Evolutionary conservation across 1,140 invertebrate genomes (phyloP).

Genomic region (Hylaeus volcanicus): DNA sequence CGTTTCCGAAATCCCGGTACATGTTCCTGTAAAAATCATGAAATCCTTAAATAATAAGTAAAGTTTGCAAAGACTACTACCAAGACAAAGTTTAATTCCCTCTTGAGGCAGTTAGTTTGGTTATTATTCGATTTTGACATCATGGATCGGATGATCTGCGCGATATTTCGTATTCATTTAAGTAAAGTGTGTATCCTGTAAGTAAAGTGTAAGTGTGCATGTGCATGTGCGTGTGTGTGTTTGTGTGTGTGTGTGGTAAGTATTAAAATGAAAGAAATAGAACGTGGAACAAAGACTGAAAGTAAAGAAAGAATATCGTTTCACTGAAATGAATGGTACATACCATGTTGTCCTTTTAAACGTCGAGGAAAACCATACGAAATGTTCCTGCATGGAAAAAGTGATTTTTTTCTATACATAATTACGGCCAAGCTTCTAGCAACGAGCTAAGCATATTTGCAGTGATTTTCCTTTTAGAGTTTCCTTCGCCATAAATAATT

Average conservation of each 20-base stretch:
- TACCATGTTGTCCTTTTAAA: constrained; percentile 28
- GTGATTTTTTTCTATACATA: not conserved
- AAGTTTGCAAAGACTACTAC: too few relatives aligned
- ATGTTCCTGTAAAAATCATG: too few relatives aligned
- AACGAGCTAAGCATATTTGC: constrained; percentile 5
- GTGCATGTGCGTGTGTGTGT: not conserved
- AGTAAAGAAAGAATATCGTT: constrained; percentile 7
- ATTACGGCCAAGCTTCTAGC: not conserved
- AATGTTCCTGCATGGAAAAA: constrained; percentile 33
- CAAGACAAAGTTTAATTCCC: too few relatives aligned
- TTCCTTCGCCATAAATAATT: not conserved
- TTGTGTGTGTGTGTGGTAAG: not conserved
- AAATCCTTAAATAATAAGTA: too few relatives aligned
- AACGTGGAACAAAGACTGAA: not conserved
- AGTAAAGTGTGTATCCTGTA: too few relatives aligned
- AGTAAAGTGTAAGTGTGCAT: not conserved
- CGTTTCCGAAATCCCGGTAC: too few relatives aligned
- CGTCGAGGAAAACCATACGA: constrained; percentile 10
- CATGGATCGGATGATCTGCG: constrained; percentile 14
- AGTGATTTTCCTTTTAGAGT: constrained; percentile 9
- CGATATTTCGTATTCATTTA: not conserved
- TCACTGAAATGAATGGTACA: constrained; percentile 1
- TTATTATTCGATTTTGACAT: constrained; percentile 10
- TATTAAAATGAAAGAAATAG: not conserved
- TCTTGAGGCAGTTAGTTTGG: too few relatives aligned